phyloP scores from a whole-genome alignment of 2,113 vertebrate genomes.

The Alectura lathami region DNA sequence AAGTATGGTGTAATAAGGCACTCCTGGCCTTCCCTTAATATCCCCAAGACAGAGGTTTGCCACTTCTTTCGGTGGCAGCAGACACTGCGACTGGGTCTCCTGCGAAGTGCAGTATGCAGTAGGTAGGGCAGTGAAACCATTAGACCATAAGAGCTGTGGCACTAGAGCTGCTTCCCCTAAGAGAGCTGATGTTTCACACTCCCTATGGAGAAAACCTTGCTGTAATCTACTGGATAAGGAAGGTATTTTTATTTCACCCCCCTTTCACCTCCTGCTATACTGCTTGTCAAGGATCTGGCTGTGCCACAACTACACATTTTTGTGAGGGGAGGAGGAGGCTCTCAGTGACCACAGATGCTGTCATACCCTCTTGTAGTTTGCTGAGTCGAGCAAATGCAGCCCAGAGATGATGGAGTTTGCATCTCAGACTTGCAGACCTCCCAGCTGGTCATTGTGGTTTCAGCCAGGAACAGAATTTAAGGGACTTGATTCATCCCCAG shows the following conservation, averaged over 20 bases:
- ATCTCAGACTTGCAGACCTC: not conserved
- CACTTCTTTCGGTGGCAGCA: not conserved
- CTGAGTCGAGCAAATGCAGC: slow-evolving; percentile 23
- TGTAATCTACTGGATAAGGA: slow-evolving; percentile 46
- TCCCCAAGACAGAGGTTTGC: not conserved
- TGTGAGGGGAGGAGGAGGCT: not conserved
- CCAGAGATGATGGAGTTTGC: slow-evolving; percentile 13
- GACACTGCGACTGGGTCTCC: rapidly evolving
- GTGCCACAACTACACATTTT: slow-evolving; percentile 27
- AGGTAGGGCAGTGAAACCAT: not conserved
- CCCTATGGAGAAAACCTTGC: not conserved
- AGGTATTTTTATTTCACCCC: slow-evolving; percentile 40
- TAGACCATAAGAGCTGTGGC: not conserved
- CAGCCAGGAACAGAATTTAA: slow-evolving; percentile 9
- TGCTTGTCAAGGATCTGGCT: not conserved
- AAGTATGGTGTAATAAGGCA: not conserved
- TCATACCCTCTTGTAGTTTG: slow-evolving; percentile 2
- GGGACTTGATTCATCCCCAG: not conserved
- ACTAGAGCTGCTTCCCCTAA: not conserved
- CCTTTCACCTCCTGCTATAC: not conserved
- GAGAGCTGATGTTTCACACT: not conserved
- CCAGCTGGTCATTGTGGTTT: not conserved
- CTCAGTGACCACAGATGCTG: not conserved
- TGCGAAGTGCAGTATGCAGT: rapidly evolving
- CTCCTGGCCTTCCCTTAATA: not conserved